Conservation (phyloP, 2,888 invertebrate species). For the Trissonchulus sp. region DNA sequence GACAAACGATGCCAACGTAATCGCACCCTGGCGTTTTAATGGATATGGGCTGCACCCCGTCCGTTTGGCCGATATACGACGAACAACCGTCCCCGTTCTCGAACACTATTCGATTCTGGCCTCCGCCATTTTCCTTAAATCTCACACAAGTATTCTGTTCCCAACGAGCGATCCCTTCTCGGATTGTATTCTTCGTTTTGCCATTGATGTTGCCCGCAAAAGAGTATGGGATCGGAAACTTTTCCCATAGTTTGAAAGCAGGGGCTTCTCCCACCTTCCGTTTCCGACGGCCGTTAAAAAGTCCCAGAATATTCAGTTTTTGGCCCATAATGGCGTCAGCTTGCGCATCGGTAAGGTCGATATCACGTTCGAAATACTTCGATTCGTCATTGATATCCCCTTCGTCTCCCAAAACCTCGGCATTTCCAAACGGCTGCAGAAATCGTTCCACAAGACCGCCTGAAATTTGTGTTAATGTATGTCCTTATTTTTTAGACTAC, state of each 20-base stretch:
- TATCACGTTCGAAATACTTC: no score
- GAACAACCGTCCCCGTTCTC: slow-evolving; percentile 2
- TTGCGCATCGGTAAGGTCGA: no score
- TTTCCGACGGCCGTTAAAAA: slow-evolving; percentile 25
- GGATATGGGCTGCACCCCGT: slow-evolving; percentile 34
- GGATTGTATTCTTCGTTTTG: not conserved
- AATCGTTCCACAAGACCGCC: no score
- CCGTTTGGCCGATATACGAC: not conserved
- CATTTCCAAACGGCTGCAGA: no score
- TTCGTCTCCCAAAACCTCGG: no score
- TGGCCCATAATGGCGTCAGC: no score
- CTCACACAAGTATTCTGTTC: not conserved
- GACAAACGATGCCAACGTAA: slow-evolving; percentile 47
- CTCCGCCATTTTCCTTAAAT: not conserved
- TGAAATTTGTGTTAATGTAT: no score
- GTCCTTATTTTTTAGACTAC: no score
- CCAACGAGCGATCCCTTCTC: not conserved
- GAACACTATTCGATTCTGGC: slow-evolving; percentile 1
- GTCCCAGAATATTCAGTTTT: no score
- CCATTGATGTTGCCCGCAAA: not conserved
- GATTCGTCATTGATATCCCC: no score
- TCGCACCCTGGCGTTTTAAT: slow-evolving; percentile 49
- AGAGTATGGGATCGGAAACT: slow-evolving; percentile 25
- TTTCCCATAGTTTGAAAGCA: slow-evolving; percentile 15
- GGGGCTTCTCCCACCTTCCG: slow-evolving; percentile 27